Percentiles rank a stretch among this genome's conserved stretches.
Evolutionary conservation across 2,113 vertebrate species (phyloP).

Genomic region (Lates calcarifer): DNA sequence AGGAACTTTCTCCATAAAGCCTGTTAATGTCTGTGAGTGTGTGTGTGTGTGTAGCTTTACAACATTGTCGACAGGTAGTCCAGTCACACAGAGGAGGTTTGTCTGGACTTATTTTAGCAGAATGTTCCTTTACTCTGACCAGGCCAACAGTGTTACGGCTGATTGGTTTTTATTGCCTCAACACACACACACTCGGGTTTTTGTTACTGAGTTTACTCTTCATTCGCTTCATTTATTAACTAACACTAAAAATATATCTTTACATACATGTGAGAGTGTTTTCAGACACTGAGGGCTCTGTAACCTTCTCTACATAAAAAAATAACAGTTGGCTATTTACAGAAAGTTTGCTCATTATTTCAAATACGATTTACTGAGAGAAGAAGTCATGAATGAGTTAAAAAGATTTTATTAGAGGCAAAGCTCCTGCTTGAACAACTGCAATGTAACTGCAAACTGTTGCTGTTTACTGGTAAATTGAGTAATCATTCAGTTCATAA

Average conservation of each 20-base stretch:
- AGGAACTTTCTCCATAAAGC: constrained; percentile 73
- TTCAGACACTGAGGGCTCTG: constrained; percentile 15
- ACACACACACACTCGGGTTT: constrained; percentile 38
- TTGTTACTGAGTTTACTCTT: constrained; percentile 8
- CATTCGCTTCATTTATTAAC: constrained; percentile 39
- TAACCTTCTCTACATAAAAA: neutral
- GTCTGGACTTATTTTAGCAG: constrained; percentile 49
- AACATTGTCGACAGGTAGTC: constrained; percentile 52
- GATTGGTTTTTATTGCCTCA: constrained; percentile 60
- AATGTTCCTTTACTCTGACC: constrained; percentile 51
- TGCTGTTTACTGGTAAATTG: too few species aligned
- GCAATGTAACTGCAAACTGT: too few species aligned
- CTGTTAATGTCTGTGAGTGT: constrained; percentile 66
- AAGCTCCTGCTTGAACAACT: neutral
- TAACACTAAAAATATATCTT: neutral
- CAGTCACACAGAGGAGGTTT: constrained; percentile 36
- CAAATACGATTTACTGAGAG: neutral
- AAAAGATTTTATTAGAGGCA: neutral
- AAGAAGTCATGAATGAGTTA: neutral
- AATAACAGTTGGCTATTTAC: neutral
- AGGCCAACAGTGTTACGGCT: constrained; percentile 55
- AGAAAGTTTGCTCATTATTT: neutral
- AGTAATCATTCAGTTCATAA: neutral
- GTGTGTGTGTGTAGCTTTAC: constrained; percentile 50
- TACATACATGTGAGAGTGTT: neutral